Evolutionary conservation across 2,888 invertebrate species (phyloP), one percentile per base, ranked within the genome.

Genomic region (Pimpla rufipes): DNA sequence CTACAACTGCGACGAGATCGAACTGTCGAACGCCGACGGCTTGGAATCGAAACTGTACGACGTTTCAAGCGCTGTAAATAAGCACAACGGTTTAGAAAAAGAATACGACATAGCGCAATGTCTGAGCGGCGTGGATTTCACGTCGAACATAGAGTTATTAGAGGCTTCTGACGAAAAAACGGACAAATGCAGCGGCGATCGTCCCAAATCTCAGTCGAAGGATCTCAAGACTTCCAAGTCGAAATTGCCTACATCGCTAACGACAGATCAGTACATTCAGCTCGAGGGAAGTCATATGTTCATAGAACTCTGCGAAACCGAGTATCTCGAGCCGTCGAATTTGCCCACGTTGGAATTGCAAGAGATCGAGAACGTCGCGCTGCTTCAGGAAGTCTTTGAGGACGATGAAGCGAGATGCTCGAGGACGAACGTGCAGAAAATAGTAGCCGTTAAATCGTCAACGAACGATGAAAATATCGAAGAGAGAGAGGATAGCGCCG

Each of bases 1-100:
- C 50, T 85, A 83, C 62, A 81, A 86, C 59, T 83, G 79, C 18
- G 87, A 88, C 29, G 85, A 87, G 16, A 86, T 81, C 21, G 85
- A 81, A 57, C 74, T 85, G 42, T 45, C 82, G 42, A 84, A 62
- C 50, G 47, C 64, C 8, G 83, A 71, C n/a, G 50, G 37, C 64
- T 62, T 74, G 23, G 55, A 74, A 52, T 7, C 57, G 40, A 74
- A 66, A 64, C 40, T 76, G 10, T 76, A 79, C 57, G 71, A 76
- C 18, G 66, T 16, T 57, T 47, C 76, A 6, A 37, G 21, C 62
- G 5, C 16, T 23, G 16, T 29, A 21, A 42, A 29, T 0, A 47
- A 66, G 18, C 62, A 64, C 13, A 11, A 35, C 10, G n/a, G 0
- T 50, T 59, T 74, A 35, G 71, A 29, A 10, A 83, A 83, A 45